Conservation (phyloP, 2,888 invertebrate genomes). For the Ectropis crepuscularia region DNA sequence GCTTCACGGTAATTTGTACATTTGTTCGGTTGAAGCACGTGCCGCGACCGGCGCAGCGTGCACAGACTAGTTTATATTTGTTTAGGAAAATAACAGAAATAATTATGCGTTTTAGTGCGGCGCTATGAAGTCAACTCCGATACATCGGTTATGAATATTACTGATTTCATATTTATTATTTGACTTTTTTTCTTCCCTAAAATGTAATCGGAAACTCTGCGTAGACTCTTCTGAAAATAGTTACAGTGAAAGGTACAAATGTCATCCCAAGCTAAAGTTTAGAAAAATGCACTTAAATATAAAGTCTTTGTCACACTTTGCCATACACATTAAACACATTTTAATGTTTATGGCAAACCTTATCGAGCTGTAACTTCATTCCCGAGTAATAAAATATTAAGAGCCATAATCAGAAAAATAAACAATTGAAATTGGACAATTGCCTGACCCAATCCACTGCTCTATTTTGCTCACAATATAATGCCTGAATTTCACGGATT, state of each 20-base stretch:
- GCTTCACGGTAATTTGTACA: constrained; percentile 37
- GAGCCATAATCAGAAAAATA: constrained; percentile 25
- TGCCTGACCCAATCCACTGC: constrained; percentile 46
- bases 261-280: no score
- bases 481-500: constrained; percentile 43
- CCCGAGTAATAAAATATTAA: background rate
- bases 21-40: constrained; percentile 30
- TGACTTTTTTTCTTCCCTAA: no score
- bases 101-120: constrained; percentile 30
- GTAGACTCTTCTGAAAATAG: no score
- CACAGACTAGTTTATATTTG: constrained; percentile 5
- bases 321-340: no score
- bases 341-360: background rate
- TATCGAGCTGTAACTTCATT: background rate
- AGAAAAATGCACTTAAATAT: no score
- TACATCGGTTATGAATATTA: no score
- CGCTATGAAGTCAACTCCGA: no score
- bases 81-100: constrained; percentile 33
- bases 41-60: background rate
- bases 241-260: no score
- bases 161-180: no score
- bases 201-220: no score
- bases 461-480: constrained; percentile 36
- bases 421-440: constrained; percentile 61
- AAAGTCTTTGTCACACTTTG: no score